Percentiles rank a stretch among this genome's conserved stretches.
Conservation (phyloP, 2,888 invertebrate species). For the Lepidonotus clava region DNA sequence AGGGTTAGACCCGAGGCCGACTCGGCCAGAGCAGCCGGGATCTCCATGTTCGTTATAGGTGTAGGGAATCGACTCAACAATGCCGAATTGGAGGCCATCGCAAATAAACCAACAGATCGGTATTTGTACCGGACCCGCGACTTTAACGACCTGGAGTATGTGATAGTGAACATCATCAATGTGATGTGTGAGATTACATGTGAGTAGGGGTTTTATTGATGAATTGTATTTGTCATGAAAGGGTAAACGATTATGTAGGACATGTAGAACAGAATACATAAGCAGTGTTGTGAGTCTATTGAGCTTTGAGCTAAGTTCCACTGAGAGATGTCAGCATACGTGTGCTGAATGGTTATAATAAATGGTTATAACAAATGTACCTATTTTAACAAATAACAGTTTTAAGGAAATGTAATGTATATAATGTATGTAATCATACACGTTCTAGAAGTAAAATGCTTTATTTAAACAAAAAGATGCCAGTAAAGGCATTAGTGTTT, state of each 20-base stretch:
- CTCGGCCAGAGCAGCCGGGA: neutral
- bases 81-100: constrained; percentile 22
- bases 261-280: neutral
- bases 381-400: too few relatives aligned
- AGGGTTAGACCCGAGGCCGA: constrained; percentile 15
- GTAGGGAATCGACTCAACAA: constrained; percentile 35
- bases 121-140: constrained; percentile 35
- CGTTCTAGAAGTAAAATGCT: neutral
- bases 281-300: too few relatives aligned
- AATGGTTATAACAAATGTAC: too few relatives aligned
- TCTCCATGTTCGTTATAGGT: constrained; percentile 43
- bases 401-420: too few relatives aligned
- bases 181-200: neutral
- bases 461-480: too few relatives aligned
- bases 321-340: too few relatives aligned
- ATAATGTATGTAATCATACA: neutral
- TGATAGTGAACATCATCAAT: constrained; percentile 13
- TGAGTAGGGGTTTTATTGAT: too few relatives aligned
- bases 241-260: neutral
- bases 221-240: too few relatives aligned
- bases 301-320: too few relatives aligned
- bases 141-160: constrained; percentile 32
- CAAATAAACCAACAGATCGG: neutral
- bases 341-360: too few relatives aligned
- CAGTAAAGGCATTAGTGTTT: too few relatives aligned